Evolutionary conservation across 2,797 vertebrate species (phyloP).

Genomic region (Scyliorhinus canicula): DNA sequence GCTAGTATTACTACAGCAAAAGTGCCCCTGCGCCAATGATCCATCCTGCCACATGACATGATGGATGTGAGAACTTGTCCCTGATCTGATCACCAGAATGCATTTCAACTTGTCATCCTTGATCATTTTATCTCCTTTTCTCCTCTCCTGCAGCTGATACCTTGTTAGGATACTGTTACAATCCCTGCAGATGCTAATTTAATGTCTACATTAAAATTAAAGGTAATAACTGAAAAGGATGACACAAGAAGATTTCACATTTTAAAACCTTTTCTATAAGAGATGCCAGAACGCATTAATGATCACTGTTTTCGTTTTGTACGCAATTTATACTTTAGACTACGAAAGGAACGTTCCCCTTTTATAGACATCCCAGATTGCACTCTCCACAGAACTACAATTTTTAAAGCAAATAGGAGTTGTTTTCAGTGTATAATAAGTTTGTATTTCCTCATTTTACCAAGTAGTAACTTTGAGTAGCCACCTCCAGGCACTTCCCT

Average conservation of each 20-base stretch:
- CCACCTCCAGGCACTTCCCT: neutral
- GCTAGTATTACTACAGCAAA: neutral
- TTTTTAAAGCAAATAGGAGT: neutral
- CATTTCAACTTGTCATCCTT: neutral
- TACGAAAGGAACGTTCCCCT: neutral
- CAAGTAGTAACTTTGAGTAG: neutral
- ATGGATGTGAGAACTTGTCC: neutral
- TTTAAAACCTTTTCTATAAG: neutral
- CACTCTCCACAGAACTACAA: neutral
- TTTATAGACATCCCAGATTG: neutral
- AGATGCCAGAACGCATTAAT: neutral
- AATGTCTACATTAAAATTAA: neutral
- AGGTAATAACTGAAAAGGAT: neutral
- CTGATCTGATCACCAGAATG: neutral
- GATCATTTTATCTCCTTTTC: neutral
- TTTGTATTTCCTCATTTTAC: neutral
- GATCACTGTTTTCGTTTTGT: neutral
- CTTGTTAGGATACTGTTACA: neutral
- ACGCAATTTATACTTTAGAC: neutral
- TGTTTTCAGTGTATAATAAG: neutral
- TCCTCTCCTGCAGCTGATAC: neutral
- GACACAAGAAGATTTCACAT: neutral
- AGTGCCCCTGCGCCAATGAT: neutral
- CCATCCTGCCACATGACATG: neutral
- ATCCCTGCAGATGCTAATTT: neutral